phyloP scores from a whole-genome alignment of 1,140 invertebrate genomes.

The Temnothorax curvispinosus region DNA sequence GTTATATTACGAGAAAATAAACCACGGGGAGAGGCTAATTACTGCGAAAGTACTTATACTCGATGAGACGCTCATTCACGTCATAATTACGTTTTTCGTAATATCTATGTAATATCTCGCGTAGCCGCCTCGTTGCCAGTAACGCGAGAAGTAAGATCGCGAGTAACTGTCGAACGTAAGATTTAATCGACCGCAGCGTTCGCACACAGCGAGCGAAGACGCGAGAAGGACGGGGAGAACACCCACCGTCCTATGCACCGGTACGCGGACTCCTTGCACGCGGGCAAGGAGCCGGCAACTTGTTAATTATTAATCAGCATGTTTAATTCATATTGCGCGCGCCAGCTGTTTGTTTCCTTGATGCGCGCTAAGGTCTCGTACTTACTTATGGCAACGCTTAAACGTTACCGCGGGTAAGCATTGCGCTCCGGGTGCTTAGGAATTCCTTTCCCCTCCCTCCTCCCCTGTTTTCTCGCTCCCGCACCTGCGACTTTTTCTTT shows the following conservation, averaged over 20 bases:
- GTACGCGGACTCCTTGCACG: conserved; percentile 55
- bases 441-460: conserved; percentile 54
- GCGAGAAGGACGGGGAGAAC: conserved; percentile 32
- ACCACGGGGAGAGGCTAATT: background rate
- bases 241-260: conserved; percentile 60
- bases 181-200: conserved; percentile 65
- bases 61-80: background rate
- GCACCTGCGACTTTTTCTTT: conserved; percentile 43
- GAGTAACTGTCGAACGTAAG: conserved; percentile 46
- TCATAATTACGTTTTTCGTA: too few species aligned
- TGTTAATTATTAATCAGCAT: conserved; percentile 85
- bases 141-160: conserved; percentile 2
- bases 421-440: conserved; percentile 70
- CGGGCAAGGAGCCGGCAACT: conserved; percentile 76
- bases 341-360: conserved; percentile 84
- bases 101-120: conserved; percentile 13
- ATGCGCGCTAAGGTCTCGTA: conserved; percentile 81
- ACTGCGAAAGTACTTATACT: background rate
- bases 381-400: conserved; percentile 75
- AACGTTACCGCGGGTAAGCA: conserved; percentile 76
- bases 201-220: conserved; percentile 8
- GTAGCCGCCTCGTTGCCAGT: conserved; percentile 44
- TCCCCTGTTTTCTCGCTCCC: background rate
- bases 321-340: conserved; percentile 84
- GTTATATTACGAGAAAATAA: conserved; percentile 19